Percentiles rank a stretch among this genome's conserved stretches.
Evolutionary conservation across 2,113 vertebrate genomes (phyloP).

Genomic region (Plecturocebus donacophilus): DNA sequence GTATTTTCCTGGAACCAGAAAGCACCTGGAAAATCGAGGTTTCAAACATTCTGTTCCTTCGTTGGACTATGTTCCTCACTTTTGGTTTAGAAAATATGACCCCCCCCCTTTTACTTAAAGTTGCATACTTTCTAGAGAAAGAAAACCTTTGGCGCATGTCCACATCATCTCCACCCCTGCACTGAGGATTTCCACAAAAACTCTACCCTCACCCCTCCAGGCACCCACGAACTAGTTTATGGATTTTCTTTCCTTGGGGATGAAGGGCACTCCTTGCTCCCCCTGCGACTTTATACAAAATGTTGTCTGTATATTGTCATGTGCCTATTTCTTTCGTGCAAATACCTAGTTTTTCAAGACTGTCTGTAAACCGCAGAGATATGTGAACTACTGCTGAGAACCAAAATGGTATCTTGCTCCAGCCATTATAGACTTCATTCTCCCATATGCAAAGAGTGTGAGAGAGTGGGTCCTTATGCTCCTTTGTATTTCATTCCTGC

Average conservation of each 20-base stretch:
- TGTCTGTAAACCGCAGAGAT: neutral
- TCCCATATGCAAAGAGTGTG: neutral
- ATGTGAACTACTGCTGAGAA: neutral
- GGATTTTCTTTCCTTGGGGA: neutral
- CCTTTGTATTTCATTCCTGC: neutral
- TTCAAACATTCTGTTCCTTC: neutral
- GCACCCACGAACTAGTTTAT: too few species aligned
- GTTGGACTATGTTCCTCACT: neutral
- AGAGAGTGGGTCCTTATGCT: neutral
- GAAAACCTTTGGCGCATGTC: neutral
- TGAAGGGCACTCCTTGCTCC: neutral
- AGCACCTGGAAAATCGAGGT: neutral
- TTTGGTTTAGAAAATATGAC: neutral
- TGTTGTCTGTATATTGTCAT: too few species aligned
- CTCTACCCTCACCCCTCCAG: neutral
- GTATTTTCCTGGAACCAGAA: neutral
- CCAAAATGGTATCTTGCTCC: neutral
- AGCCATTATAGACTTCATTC: neutral
- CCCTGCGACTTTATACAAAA: neutral
- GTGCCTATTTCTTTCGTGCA: neutral
- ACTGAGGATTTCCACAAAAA: neutral
- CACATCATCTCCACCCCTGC: neutral
- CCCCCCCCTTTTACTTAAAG: neutral
- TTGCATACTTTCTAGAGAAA: neutral
- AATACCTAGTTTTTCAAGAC: neutral